phyloP scores from a whole-genome alignment of 2,888 invertebrate genomes.

The Amphipyra tragopoginis region DNA sequence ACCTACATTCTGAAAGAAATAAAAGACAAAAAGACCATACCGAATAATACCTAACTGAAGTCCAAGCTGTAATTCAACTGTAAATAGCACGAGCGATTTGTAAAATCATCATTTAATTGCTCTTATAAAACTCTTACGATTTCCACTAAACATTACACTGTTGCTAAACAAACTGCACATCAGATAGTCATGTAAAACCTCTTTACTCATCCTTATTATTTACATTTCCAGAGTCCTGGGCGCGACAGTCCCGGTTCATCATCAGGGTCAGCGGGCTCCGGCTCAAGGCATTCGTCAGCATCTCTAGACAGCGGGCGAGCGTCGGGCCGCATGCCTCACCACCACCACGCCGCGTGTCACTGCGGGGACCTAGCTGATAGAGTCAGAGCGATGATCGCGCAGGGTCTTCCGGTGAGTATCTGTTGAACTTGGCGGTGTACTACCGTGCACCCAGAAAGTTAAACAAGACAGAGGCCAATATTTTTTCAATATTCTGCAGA shows the following conservation, averaged over 20 bases:
- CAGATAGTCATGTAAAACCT: too few relatives aligned
- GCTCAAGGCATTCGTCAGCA: slow-evolving; percentile 96
- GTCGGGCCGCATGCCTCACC: slow-evolving; percentile 94
- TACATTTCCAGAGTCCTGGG: slow-evolving; percentile 93
- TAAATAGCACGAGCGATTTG: too few relatives aligned
- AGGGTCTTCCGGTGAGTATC: slow-evolving; percentile 92
- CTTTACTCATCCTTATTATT: neutral
- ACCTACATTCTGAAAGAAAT: too few relatives aligned
- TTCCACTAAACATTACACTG: too few relatives aligned
- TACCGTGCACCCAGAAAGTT: neutral
- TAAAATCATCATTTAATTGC: too few relatives aligned
- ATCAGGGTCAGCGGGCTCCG: slow-evolving; percentile 96
- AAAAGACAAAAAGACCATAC: too few relatives aligned
- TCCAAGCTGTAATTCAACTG: too few relatives aligned
- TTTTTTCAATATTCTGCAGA: too few relatives aligned
- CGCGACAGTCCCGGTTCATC: slow-evolving; percentile 97
- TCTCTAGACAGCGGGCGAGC: slow-evolving; percentile 97
- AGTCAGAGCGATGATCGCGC: slow-evolving; percentile 91
- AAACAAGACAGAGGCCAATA: too few relatives aligned
- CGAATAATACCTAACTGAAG: too few relatives aligned
- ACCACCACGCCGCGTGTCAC: slow-evolving; percentile 94
- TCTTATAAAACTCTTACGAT: too few relatives aligned
- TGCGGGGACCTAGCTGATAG: slow-evolving; percentile 94
- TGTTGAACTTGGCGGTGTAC: neutral
- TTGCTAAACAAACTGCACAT: too few relatives aligned